Conservation (phyloP, 2,888 invertebrate species). For the Alviniconcha strummeri region DNA sequence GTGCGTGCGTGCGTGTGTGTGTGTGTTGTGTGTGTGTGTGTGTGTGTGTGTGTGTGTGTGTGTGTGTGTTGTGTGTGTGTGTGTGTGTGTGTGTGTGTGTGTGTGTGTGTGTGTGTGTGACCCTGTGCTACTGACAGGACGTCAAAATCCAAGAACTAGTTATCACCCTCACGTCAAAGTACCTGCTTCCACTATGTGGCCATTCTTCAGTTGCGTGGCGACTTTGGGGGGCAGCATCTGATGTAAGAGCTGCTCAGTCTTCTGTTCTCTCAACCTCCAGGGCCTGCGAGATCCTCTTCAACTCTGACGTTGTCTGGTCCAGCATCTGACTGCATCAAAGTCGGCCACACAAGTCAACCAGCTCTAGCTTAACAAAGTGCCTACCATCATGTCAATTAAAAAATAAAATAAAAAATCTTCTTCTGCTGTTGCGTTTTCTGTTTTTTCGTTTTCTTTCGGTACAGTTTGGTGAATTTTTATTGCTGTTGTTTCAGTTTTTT, state of each 20-base stretch:
- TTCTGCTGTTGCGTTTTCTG: too few species aligned
- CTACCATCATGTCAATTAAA: too few species aligned
- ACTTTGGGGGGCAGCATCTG: slow-evolving; percentile 73
- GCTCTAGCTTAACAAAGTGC: too few species aligned
- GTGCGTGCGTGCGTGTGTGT: slow-evolving; percentile 8
- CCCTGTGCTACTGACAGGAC: too few species aligned
- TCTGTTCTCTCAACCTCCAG: slow-evolving; percentile 67
- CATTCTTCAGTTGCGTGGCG: slow-evolving; percentile 70
- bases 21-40: background rate
- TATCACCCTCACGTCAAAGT: background rate
- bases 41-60: background rate
- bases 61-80: background rate
- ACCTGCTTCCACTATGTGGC: slow-evolving; percentile 69
- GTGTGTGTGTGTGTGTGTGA: background rate
- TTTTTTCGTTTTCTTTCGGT: too few species aligned
- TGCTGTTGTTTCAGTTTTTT: too few species aligned
- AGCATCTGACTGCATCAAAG: slow-evolving; percentile 59
- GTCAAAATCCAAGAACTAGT: too few species aligned
- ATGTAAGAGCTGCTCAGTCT: slow-evolving; percentile 71
- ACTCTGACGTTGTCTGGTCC: slow-evolving; percentile 72
- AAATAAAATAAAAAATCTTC: too few species aligned
- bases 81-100: background rate
- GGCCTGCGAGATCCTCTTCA: slow-evolving; percentile 70
- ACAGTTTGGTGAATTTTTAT: too few species aligned
- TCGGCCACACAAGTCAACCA: too few species aligned